Conservation (phyloP, 2,888 invertebrate species). For the Drosophila demipolita region DNA sequence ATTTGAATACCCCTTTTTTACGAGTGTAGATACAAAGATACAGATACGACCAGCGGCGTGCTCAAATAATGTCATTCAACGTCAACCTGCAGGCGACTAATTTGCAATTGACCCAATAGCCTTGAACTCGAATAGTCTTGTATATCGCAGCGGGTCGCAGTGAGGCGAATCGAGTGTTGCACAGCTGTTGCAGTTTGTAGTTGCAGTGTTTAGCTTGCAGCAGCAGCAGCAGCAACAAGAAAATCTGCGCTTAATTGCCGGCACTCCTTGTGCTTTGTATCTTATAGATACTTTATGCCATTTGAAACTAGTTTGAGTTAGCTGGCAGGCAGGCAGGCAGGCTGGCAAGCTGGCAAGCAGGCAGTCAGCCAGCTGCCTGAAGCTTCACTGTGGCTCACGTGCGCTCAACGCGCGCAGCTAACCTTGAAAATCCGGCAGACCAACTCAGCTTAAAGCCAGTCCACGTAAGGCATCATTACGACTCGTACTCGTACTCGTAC, state of each 20-base stretch:
- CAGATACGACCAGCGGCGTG: conserved; percentile 22
- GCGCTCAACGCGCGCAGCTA: conserved; percentile 65
- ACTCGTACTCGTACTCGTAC: conserved; percentile 19
- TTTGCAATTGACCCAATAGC: conserved; percentile 80
- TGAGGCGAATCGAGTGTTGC: conserved; percentile 39
- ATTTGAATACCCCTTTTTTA: background rate
- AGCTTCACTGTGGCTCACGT: conserved; percentile 69
- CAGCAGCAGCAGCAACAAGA: conserved; percentile 26
- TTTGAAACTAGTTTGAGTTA: conserved; percentile 76
- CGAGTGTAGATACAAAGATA: conserved; percentile 14
- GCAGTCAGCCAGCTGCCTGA: conserved; percentile 58
- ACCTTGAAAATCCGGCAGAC: conserved; percentile 82
- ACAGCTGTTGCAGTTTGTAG: conserved; percentile 58
- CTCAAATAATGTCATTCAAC: conserved; percentile 74
- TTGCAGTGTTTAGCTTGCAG: conserved; percentile 7
- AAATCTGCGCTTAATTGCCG: conserved; percentile 73
- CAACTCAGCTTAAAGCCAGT: conserved; percentile 32
- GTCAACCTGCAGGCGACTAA: conserved; percentile 79
- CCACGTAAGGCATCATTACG: conserved; percentile 59
- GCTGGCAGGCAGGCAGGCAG: conserved; percentile 30
- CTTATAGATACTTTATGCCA: conserved; percentile 76
- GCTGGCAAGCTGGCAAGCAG: conserved; percentile 10
- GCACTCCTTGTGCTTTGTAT: conserved; percentile 70
- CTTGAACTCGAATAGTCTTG: conserved; percentile 72
- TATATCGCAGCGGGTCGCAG: conserved; percentile 20